Evolutionary conservation across 2,888 invertebrate genomes (phyloP).

Genomic region (Hermodice carunculata): DNA sequence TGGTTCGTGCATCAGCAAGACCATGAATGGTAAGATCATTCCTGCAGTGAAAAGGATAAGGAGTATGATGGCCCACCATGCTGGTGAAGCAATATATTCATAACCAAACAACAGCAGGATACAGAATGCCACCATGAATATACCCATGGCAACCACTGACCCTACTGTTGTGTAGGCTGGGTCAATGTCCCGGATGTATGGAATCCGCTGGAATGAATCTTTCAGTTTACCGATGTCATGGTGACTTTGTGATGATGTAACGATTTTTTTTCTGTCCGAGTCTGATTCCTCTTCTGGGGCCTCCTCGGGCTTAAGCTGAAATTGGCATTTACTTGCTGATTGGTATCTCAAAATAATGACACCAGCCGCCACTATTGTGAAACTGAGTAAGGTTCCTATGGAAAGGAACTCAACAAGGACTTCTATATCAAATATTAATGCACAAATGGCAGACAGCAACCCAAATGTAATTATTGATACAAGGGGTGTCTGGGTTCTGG

Average conservation of each 20-base stretch:
- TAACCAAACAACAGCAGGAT: conserved; percentile 75
- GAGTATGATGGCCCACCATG: conserved; percentile 80
- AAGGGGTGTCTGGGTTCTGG: conserved; percentile 78
- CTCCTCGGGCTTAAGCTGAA: conserved; percentile 60
- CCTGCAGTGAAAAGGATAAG: conserved; percentile 57
- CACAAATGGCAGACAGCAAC: conserved; percentile 74
- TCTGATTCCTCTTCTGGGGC: conserved; percentile 26
- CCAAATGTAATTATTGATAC: conserved; percentile 63
- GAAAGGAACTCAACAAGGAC: conserved; percentile 96
- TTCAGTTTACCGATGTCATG: conserved; percentile 80
- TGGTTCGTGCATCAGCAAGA: conserved; percentile 68
- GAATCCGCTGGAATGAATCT: conserved; percentile 79
- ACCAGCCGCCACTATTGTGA: conserved; percentile 91
- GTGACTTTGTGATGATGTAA: conserved; percentile 66
- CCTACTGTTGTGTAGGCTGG: conserved; percentile 14
- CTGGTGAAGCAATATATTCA: conserved; percentile 73
- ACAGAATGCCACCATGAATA: conserved; percentile 71
- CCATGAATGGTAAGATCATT: conserved; percentile 56
- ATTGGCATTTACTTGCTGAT: conserved; percentile 62
- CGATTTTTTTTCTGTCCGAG: conserved; percentile 39
- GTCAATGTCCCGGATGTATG: conserved; percentile 76
- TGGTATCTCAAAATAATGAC: conserved; percentile 89
- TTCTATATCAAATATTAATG: conserved; percentile 87
- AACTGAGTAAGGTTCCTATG: conserved; percentile 74
- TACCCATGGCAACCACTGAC: conserved; percentile 37